Base-by-base conservation (phyloP, 1,140 invertebrate species). In the Hydropsyche tenuis region DNA sequence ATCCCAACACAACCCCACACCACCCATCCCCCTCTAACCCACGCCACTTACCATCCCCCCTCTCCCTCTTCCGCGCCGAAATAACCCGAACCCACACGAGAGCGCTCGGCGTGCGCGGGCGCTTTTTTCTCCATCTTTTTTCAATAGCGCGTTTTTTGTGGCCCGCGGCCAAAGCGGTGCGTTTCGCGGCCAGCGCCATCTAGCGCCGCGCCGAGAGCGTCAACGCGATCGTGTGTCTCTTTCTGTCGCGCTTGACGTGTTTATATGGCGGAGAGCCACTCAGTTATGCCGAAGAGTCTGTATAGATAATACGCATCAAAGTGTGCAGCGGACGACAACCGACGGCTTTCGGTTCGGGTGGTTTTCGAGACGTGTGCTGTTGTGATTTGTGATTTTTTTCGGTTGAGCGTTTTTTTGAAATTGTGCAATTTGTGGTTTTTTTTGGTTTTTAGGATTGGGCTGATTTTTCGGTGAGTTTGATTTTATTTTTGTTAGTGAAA, bases 261-360 rank as follows among this genome's bases (percentile, higher is more conserved):
- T 77, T 77, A 77, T 77, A 73, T 63, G 71, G 56, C 46, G 69
- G 53, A 11, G 25, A 20, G 46, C 51, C 75, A 77, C 45, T 74
- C 76, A 77, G 76, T 77, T 63, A 73, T 51, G 42, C 65, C 23
- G 51, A 71, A 73, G 76, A 77, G 53, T 63, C 69, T 70, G 76
- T 66, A 64, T 72, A 30, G 75, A 48, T 27, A 48, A 71, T 74
- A 77, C 75, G 75, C 69, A 70, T 70, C 46, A 56, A 42, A 30
- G 68, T 46, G 30, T 37, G 30, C 45, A 27, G 4, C 65, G 12
- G 65, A 20, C 69, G 22, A 18, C 14, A 30, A 46, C 56, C 30
- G 56, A 25, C 62, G 64, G 60, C n/a, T n/a, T n/a, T n/a, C n/a
- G n/a, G 9, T 3, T 37, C 30, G 30, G 30, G 9, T 37, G 3